phyloP scores from a whole-genome alignment of 2,113 vertebrate genomes.

The Ifrita kowaldi region DNA sequence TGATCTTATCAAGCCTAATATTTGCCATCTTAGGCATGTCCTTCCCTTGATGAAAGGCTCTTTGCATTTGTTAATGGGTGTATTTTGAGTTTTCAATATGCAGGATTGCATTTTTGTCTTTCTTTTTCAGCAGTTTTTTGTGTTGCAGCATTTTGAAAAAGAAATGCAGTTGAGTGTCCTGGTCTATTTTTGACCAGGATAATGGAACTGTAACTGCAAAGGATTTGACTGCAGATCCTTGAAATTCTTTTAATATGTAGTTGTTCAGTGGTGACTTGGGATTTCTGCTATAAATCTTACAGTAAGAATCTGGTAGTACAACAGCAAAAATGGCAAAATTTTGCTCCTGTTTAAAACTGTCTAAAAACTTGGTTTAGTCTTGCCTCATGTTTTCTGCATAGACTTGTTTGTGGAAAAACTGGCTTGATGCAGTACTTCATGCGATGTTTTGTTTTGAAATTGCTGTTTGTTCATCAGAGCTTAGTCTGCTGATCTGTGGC shows the following conservation, averaged over 20 bases:
- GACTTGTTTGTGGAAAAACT: not conserved
- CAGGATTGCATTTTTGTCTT: not conserved
- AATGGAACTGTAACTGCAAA: not conserved
- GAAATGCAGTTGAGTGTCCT: not conserved
- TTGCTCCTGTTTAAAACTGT: not conserved
- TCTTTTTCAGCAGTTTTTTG: not conserved
- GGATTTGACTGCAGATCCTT: not conserved
- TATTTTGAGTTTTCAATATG: not conserved
- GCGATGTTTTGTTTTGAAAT: not conserved
- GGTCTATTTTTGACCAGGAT: conserved; percentile 4
- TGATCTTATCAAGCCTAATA: conserved; percentile 3
- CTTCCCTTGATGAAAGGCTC: not conserved
- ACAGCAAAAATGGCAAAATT: not conserved
- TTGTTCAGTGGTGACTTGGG: not conserved
- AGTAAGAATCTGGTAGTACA: not conserved
- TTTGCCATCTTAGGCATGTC: not conserved
- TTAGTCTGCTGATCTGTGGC: not conserved
- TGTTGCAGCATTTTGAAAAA: not conserved
- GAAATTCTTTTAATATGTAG: not conserved
- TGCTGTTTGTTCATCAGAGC: not conserved
- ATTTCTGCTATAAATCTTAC: not conserved
- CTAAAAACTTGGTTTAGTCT: not conserved
- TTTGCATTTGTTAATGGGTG: not conserved
- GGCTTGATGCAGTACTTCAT: not conserved
- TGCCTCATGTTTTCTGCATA: not conserved